phyloP scores from a whole-genome alignment of 1,140 invertebrate genomes.

The Lordiphosa clarofinis region DNA sequence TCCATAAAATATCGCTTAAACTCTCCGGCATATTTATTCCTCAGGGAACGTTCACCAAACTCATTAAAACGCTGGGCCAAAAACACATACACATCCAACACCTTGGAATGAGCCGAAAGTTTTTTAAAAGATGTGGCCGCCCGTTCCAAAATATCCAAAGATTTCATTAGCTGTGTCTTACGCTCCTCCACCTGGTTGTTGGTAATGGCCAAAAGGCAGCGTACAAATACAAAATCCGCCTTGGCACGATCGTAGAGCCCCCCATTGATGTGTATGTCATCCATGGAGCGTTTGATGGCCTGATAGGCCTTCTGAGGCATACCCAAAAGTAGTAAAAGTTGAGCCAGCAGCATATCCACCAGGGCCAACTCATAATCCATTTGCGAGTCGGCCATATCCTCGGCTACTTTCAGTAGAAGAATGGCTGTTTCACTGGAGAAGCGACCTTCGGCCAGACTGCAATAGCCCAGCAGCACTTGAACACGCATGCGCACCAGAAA shows the following conservation, averaged over 20 bases:
- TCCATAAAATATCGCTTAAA: constrained; percentile 86
- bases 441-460: constrained; percentile 80
- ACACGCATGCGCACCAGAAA: constrained; percentile 84
- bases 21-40: constrained; percentile 87
- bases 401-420: constrained; percentile 86
- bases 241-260: constrained; percentile 89
- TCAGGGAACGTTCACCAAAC: constrained; percentile 83
- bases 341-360: constrained; percentile 89
- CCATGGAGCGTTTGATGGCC: constrained; percentile 85
- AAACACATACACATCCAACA: constrained; percentile 85
- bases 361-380: constrained; percentile 87
- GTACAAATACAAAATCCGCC: constrained; percentile 81
- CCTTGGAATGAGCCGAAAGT: constrained; percentile 86
- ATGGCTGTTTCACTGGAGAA: constrained; percentile 82
- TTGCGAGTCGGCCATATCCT: constrained; percentile 86
- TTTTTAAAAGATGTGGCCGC: constrained; percentile 86
- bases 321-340: constrained; percentile 86
- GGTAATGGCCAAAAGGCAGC: constrained; percentile 84
- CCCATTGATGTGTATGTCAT: constrained; percentile 88
- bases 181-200: constrained; percentile 80
- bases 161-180: constrained; percentile 82
- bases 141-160: constrained; percentile 84
- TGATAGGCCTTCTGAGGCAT: constrained; percentile 87
- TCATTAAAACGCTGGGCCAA: constrained; percentile 85
- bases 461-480: constrained; percentile 86